Conservation (phyloP, 2,888 invertebrate species). For the Eupithecia insigniata region DNA sequence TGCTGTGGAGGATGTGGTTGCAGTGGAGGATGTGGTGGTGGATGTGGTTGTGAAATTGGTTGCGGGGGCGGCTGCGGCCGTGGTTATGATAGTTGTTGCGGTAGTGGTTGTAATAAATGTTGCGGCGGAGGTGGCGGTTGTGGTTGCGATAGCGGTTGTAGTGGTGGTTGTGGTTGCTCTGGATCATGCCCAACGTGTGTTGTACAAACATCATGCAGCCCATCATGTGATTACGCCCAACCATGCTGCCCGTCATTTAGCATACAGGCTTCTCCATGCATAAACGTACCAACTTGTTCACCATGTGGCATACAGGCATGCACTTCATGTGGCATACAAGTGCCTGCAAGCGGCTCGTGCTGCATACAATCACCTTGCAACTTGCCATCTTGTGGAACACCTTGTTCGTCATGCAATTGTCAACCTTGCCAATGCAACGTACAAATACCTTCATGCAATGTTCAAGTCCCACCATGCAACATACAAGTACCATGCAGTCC, state of each 20-base stretch:
- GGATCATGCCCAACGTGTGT: background rate
- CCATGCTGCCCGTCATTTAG: background rate
- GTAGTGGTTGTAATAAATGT: background rate
- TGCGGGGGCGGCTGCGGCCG: background rate
- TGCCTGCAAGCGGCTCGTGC: conserved; percentile 8
- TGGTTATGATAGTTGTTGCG: background rate
- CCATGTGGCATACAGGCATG: background rate
- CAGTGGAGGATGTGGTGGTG: background rate
- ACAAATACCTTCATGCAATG: conserved; percentile 11
- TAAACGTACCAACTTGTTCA: conserved; percentile 7
- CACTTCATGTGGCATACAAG: conserved; percentile 4
- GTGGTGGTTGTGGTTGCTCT: background rate
- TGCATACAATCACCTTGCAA: conserved; percentile 10
- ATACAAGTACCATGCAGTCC: conserved; percentile 14
- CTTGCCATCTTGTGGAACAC: background rate
- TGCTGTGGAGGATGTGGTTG: background rate
- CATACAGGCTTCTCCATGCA: background rate
- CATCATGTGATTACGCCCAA: background rate
- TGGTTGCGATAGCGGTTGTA: background rate
- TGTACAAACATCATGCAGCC: background rate
- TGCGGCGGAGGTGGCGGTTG: too few relatives aligned
- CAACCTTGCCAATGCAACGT: conserved; percentile 10
- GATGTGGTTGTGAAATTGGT: background rate
- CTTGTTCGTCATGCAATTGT: conserved; percentile 7
- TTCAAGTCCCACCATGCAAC: conserved; percentile 10